A percentile compares a stretch with the other conserved stretches of the same genome.
Conservation (phyloP, 2,113 vertebrate genomes). For the Coregonus clupeaformis region DNA sequence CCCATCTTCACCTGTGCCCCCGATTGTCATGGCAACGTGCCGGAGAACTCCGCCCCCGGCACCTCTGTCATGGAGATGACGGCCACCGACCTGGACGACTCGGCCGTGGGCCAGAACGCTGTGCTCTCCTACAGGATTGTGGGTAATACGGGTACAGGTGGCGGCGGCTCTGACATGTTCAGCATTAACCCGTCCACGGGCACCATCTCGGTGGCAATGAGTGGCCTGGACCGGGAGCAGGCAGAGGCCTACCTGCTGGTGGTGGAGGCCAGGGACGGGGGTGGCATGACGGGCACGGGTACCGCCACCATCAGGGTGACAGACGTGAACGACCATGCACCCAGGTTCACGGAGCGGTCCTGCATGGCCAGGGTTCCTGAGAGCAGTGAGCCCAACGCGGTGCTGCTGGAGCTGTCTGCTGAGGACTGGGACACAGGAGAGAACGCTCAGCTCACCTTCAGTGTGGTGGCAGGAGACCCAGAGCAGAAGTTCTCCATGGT, state of each 20-base stretch:
- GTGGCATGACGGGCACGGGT: slow-evolving; percentile 81
- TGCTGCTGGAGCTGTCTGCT: slow-evolving; percentile 77
- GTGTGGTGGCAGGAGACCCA: slow-evolving; percentile 81
- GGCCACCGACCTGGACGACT: slow-evolving; percentile 83
- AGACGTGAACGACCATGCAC: slow-evolving; percentile 83
- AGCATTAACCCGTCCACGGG: slow-evolving; percentile 78
- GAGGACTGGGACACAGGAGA: slow-evolving; percentile 79
- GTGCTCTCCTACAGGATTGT: slow-evolving; percentile 81
- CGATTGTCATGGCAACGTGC: slow-evolving; percentile 78
- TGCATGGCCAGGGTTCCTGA: slow-evolving; percentile 78
- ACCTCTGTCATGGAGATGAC: slow-evolving; percentile 86
- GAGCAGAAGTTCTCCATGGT: slow-evolving; percentile 86
- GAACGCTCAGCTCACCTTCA: slow-evolving; percentile 82
- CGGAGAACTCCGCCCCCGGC: slow-evolving; percentile 79
- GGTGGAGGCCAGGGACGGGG: slow-evolving; percentile 86
- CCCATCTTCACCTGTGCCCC: slow-evolving; percentile 79
- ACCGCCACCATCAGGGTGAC: slow-evolving; percentile 81
- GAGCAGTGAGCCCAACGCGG: slow-evolving; percentile 73
- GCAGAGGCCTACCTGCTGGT: slow-evolving; percentile 77
- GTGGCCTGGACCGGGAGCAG: slow-evolving; percentile 80
- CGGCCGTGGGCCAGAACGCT: slow-evolving; percentile 83
- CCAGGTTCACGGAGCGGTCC: slow-evolving; percentile 73
- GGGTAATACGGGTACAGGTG: slow-evolving; percentile 68
- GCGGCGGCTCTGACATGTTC: slow-evolving; percentile 74
- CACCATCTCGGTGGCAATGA: slow-evolving; percentile 73